Evolutionary conservation across 2,888 invertebrate species (phyloP).

Genomic region (Diabrotica balteata): DNA sequence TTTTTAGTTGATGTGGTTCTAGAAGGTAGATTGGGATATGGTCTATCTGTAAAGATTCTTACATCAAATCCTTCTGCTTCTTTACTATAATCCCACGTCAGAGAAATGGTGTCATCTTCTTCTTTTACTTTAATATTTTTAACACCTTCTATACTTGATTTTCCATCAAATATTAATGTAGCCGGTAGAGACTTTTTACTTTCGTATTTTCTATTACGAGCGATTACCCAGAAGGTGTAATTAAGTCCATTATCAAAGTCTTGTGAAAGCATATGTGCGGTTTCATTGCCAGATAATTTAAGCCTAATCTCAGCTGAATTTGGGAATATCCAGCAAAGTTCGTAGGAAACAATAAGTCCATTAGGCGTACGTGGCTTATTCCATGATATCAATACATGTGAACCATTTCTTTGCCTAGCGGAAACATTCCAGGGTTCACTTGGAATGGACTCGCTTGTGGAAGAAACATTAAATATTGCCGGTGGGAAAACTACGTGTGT

Average conservation of each 20-base stretch:
- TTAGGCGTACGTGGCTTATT: conserved; percentile 69
- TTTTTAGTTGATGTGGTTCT: conserved; percentile 58
- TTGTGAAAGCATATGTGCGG: conserved; percentile 64
- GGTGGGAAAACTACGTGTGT: conserved; percentile 69
- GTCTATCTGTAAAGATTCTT: conserved; percentile 59
- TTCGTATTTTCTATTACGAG: conserved; percentile 68
- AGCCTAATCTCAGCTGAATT: conserved; percentile 64
- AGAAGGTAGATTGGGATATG: conserved; percentile 65
- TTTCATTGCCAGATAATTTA: conserved; percentile 59
- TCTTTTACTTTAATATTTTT: conserved; percentile 63
- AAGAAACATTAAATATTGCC: conserved; percentile 59
- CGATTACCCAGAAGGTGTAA: conserved; percentile 79
- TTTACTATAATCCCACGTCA: conserved; percentile 66
- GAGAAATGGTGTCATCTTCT: conserved; percentile 63
- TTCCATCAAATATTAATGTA: conserved; percentile 69
- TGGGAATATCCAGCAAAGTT: conserved; percentile 71
- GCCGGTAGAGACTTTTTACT: conserved; percentile 69
- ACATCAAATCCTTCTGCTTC: conserved; percentile 52
- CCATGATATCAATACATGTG: conserved; percentile 74
- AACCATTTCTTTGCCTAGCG: conserved; percentile 70
- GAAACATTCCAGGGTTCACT: conserved; percentile 72
- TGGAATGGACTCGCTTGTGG: conserved; percentile 74
- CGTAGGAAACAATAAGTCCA: conserved; percentile 70
- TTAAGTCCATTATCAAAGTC: conserved; percentile 65
- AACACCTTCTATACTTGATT: conserved; percentile 69